phyloP scores from a whole-genome alignment of 2,888 invertebrate genomes.

The Dryobotodes eremita region DNA sequence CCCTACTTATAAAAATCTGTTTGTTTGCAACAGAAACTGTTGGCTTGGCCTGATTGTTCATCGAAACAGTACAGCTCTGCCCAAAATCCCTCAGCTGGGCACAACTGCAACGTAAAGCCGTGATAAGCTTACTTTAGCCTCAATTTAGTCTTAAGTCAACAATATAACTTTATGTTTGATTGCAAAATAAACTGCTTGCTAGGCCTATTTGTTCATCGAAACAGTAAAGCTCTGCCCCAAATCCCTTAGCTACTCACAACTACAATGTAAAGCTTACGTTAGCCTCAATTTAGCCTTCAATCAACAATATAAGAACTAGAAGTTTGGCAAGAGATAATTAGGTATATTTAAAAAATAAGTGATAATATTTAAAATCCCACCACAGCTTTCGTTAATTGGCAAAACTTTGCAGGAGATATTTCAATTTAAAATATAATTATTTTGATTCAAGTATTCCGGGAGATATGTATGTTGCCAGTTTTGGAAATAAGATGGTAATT shows the following conservation, averaged over 20 bases:
- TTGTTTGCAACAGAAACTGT: neutral
- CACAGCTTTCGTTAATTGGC: neutral
- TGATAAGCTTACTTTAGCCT: neutral
- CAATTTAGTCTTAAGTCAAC: neutral
- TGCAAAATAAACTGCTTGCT: neutral
- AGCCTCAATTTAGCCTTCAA: neutral
- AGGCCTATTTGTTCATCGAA: neutral
- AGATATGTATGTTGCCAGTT: neutral
- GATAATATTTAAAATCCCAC: neutral
- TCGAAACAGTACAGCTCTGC: slow-evolving; percentile 8
- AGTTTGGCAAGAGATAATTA: neutral
- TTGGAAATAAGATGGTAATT: neutral
- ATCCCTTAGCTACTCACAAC: neutral
- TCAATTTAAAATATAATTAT: neutral
- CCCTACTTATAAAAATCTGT: neutral
- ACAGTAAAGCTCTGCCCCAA: neutral
- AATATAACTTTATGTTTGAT: neutral
- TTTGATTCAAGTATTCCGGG: neutral
- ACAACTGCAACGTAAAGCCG: slow-evolving; percentile 14
- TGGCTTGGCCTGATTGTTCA: slow-evolving; percentile 3
- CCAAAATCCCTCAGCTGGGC: slow-evolving; percentile 9
- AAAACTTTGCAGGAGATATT: neutral
- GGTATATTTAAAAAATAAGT: neutral
- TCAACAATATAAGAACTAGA: neutral
- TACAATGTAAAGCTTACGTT: neutral